Base-by-base conservation (phyloP, 1,140 invertebrate genomes). In the Bombus huntii region DNA sequence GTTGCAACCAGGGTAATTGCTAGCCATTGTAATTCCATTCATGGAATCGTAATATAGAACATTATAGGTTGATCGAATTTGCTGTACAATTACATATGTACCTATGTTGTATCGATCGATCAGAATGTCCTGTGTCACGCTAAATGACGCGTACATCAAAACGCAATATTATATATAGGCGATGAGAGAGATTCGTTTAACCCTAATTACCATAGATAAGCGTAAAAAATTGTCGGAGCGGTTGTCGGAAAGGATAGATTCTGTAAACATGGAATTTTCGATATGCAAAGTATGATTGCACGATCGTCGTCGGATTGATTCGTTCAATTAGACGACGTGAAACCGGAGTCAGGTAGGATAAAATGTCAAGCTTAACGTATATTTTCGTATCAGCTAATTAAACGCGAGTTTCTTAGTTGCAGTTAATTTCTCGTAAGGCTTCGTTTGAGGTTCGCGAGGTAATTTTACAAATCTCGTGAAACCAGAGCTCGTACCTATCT, bases 371-470 rank as follows among this genome's bases (percentile, higher is more conserved):
- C 59, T 53, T 53, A 53, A 53, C 47, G 47, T 53, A 53, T 22
- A 75, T 28, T 68, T 86, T 65, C 59, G 53, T 57, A 31, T 85
- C 62, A 44, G 79, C 68, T 76, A 89, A 89, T 89, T 89, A 89
- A 86, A 83, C 37, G 13, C 53, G 15, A 59, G 72, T 31, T 73
- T 53, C 39, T 44, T 22, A 73, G 34, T 57, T n/a, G 81, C 70
- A 66, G 77, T 68, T 86, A 86, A 89, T 89, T 82, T 66, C 79
- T 78, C 37, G 79, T 73, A 25, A 88, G 65, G 87, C 37, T 59
- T 77, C 70, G 37, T n/a, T 39, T 39, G 22, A 37, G 9, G 1
- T 3, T 9, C 62, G 15, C 44, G 18, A 12, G 15, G 18, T 83
- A 79, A 75, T 89, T 86, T 82, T 34, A 53, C 72, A 42, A 74